Percentiles rank a stretch among this genome's conserved stretches.
These are phyloP conservation scores for Drosophila pseudotakahashii DNA, from an alignment of 2,888 invertebrate species.

Conservation along the genomic window DNA sequence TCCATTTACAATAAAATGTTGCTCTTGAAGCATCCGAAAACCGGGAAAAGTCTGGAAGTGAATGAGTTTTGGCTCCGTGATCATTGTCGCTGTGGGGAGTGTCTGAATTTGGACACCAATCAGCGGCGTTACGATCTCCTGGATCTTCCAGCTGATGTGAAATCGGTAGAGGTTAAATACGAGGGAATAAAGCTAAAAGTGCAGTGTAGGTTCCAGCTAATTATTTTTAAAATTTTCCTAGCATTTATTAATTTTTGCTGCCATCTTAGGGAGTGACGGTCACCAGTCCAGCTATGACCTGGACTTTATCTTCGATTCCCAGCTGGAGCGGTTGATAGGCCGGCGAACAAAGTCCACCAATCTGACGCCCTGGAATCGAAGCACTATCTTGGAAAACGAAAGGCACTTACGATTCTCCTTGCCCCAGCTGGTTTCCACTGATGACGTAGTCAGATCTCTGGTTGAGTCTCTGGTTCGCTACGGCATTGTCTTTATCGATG, in stretches of 20 bases:
- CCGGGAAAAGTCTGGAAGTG: constrained; percentile 62
- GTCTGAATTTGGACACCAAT: constrained; percentile 86
- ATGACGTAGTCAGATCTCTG: constrained; percentile 84
- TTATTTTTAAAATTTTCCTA: too few species aligned
- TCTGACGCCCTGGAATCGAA: constrained; percentile 85
- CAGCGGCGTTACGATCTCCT: constrained; percentile 87
- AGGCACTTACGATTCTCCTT: constrained; percentile 83
- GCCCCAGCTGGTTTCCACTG: constrained; percentile 85
- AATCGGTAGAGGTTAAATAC: constrained; percentile 80
- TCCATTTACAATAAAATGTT: constrained; percentile 54
- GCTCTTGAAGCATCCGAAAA: constrained; percentile 55
- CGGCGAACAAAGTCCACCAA: constrained; percentile 50
- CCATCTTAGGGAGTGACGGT: constrained; percentile 53
- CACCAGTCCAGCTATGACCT: constrained; percentile 57
- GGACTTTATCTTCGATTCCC: constrained; percentile 56
- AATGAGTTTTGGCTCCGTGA: constrained; percentile 83
- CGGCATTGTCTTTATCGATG: constrained; percentile 83
- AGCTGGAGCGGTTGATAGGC: constrained; percentile 65
- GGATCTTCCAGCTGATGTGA: constrained; percentile 85
- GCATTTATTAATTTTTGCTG: not conserved
- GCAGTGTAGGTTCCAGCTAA: constrained; percentile 85
- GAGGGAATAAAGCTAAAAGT: constrained; percentile 80
- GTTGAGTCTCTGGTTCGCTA: constrained; percentile 84
- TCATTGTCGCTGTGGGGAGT: constrained; percentile 86
- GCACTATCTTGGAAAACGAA: constrained; percentile 82